Conservation (phyloP, 2,888 invertebrate genomes). For the Aleiodes alternator region DNA sequence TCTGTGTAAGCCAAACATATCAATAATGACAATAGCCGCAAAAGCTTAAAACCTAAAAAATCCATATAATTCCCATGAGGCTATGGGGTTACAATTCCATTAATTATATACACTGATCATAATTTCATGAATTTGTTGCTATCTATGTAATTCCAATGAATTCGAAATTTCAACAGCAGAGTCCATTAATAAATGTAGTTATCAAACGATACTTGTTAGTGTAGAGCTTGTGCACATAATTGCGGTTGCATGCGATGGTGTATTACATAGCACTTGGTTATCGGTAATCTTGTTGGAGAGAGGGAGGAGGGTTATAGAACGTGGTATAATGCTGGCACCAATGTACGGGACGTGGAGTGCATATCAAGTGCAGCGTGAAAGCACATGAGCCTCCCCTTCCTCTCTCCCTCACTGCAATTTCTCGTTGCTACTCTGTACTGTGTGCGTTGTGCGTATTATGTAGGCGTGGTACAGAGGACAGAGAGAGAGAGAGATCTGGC, state of each 20-base stretch:
- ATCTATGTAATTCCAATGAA: neutral
- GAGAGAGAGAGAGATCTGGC: conserved; percentile 18
- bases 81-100: too few species aligned
- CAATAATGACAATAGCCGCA: too few species aligned
- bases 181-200: conserved; percentile 2
- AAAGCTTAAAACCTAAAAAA: too few species aligned
- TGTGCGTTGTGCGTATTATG: conserved; percentile 51
- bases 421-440: conserved; percentile 28
- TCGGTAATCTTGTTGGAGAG: conserved; percentile 69
- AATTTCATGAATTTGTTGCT: too few species aligned
- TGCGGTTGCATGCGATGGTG: conserved; percentile 32
- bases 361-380: conserved; percentile 72
- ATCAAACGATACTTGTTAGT: conserved; percentile 17
- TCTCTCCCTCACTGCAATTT: neutral
- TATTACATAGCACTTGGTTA: conserved; percentile 63
- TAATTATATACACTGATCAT: too few species aligned
- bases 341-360: conserved; percentile 70
- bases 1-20: too few species aligned
- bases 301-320: conserved; percentile 57
- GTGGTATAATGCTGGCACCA: conserved; percentile 46
- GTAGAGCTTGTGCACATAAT: conserved; percentile 62
- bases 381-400: conserved; percentile 57
- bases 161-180: neutral
- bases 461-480: conserved; percentile 40
- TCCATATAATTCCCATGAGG: too few species aligned